Evolutionary conservation across 2,888 invertebrate species (phyloP).

Genomic region (Escarpia spicata): DNA sequence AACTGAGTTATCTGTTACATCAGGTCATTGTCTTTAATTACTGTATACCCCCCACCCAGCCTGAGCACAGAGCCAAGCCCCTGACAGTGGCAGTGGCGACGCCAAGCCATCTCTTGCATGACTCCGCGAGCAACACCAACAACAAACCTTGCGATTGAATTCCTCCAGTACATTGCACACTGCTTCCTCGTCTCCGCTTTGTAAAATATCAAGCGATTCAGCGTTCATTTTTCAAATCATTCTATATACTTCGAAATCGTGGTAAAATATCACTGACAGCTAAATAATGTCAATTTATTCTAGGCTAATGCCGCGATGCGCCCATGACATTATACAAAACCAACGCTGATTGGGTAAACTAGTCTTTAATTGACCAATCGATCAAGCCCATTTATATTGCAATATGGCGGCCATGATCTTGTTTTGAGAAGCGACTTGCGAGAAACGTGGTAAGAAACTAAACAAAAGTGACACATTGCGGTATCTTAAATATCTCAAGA

Average conservation of each 20-base stretch:
- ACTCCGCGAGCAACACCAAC: not conserved
- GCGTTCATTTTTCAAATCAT: conserved; percentile 39
- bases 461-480: not conserved
- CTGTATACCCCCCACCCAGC: not conserved
- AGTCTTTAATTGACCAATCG: not conserved
- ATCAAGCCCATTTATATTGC: not conserved
- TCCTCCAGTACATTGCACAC: conserved; percentile 50
- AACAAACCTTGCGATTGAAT: conserved; percentile 66
- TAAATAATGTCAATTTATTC: conserved; percentile 16
- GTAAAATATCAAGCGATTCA: conserved; percentile 73
- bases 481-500: not conserved
- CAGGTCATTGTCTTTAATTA: not conserved
- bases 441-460: conserved; percentile 11
- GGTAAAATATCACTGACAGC: conserved; percentile 16
- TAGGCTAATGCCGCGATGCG: not conserved
- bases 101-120: not conserved
- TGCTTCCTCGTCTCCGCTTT: conserved; percentile 50
- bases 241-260: conserved; percentile 8
- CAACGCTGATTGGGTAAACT: not conserved
- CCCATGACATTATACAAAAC: conserved; percentile 4
- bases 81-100: not conserved
- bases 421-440: not conserved
- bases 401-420: conserved; percentile 5
- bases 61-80: not conserved
- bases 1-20: not conserved